Evolutionary conservation across 2,888 invertebrate genomes (phyloP).

Genomic region (Lumbricus terrestris): DNA sequence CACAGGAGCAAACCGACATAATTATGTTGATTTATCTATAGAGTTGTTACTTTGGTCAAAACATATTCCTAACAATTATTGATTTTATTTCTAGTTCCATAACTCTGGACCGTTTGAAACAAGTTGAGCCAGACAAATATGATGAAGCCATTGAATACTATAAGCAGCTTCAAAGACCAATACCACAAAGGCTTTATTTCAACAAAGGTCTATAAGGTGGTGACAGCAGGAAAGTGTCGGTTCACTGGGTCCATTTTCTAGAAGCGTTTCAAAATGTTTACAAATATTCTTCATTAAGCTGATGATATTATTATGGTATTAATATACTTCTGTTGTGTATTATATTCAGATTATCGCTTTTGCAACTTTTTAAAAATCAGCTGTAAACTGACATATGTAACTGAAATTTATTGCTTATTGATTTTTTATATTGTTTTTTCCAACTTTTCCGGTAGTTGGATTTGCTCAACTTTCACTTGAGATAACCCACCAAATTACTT

Average conservation of each 20-base stretch:
- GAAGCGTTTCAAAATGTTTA: not conserved
- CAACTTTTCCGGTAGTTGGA: not conserved
- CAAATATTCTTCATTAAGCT: not conserved
- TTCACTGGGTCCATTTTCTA: not conserved
- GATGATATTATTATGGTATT: not conserved
- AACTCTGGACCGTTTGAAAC: conserved; percentile 68
- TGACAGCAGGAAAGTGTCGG: not conserved
- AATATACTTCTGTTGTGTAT: not conserved
- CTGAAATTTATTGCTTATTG: not conserved
- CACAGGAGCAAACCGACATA: too few species aligned
- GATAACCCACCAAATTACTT: not conserved
- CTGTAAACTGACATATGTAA: not conserved
- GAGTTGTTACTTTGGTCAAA: too few species aligned
- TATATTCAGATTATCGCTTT: not conserved
- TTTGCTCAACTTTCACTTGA: not conserved
- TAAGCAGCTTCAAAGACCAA: conserved; percentile 60
- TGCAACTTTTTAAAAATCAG: not conserved
- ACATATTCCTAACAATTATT: not conserved
- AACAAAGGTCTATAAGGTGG: conserved; percentile 81
- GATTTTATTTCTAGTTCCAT: conserved; percentile 56
- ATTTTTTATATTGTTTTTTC: not conserved
- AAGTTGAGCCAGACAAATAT: conserved; percentile 74
- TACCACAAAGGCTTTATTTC: conserved; percentile 77
- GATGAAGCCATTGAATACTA: conserved; percentile 69
- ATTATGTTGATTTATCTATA: too few species aligned